phyloP scores from a whole-genome alignment of 2,797 vertebrate species.

The Holocentrus rufus region DNA sequence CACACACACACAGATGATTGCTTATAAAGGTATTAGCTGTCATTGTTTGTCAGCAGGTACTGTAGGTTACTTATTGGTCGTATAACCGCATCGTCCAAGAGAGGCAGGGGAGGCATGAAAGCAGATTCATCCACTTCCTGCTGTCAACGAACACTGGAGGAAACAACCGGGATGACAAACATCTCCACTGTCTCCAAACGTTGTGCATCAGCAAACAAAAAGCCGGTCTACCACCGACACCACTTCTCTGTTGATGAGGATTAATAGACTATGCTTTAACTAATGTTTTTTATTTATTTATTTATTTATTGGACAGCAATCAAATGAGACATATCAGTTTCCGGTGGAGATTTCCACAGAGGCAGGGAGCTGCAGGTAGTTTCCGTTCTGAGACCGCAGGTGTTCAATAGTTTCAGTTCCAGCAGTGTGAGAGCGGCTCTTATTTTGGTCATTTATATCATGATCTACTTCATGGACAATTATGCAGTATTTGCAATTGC shows the following conservation, averaged over 20 bases:
- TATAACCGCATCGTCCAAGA: conserved; percentile 37
- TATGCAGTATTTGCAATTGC: background rate
- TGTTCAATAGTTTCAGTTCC: background rate
- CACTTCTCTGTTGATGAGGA: conserved; percentile 44
- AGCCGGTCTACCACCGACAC: conserved; percentile 28
- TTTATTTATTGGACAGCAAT: conserved; percentile 1
- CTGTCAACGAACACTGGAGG: conserved; percentile 35
- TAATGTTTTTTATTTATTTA: conserved; percentile 25
- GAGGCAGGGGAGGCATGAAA: conserved; percentile 33
- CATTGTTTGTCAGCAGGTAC: conserved; percentile 46
- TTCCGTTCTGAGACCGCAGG: conserved; percentile 15
- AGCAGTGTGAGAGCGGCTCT: conserved; percentile 9
- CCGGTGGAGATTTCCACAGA: background rate
- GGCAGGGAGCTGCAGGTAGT: conserved; percentile 7
- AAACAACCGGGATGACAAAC: conserved; percentile 47
- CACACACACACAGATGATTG: background rate
- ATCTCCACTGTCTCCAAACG: conserved; percentile 36
- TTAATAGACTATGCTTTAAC: conserved; percentile 34
- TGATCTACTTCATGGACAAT: background rate
- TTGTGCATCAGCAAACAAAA: conserved; percentile 34
- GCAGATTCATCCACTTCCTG: conserved; percentile 53
- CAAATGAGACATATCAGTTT: conserved; percentile 24
- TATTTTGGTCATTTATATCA: background rate
- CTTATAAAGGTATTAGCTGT: conserved; percentile 18
- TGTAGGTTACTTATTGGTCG: conserved; percentile 32